Evolutionary conservation across 2,888 invertebrate genomes (phyloP).

Genomic region (Epistrophe eligans): DNA sequence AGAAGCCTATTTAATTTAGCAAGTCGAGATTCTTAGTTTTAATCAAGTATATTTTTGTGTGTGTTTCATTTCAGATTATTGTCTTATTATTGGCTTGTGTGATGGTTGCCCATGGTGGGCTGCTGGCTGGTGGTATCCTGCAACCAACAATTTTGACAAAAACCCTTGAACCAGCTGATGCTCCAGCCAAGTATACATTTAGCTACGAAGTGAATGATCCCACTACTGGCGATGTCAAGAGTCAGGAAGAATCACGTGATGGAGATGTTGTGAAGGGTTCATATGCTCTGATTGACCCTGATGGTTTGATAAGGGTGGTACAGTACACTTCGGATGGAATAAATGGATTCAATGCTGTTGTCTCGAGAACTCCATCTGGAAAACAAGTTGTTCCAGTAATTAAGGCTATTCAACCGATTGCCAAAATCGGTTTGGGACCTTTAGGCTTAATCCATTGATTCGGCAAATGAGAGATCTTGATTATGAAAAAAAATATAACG

Average conservation of each 20-base stretch:
- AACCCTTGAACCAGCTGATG: constrained; percentile 38
- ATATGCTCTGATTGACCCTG: constrained; percentile 77
- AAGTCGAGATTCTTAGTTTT: not conserved
- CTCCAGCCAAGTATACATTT: constrained; percentile 73
- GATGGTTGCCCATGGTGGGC: constrained; percentile 45
- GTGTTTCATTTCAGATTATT: not conserved
- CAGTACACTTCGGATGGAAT: constrained; percentile 77
- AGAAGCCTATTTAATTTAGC: not conserved
- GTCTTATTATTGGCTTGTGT: constrained; percentile 41
- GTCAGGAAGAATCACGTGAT: constrained; percentile 77
- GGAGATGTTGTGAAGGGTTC: constrained; percentile 77
- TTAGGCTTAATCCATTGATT: not conserved
- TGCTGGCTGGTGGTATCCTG: constrained; percentile 41
- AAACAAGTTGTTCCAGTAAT: constrained; percentile 58
- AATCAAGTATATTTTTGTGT: not conserved
- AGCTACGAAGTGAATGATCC: constrained; percentile 77
- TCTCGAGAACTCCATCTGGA: constrained; percentile 70
- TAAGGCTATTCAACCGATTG: constrained; percentile 47
- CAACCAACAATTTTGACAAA: constrained; percentile 57
- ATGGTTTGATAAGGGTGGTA: constrained; percentile 77
- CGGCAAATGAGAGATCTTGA: not conserved
- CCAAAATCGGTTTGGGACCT: not conserved
- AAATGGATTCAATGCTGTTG: constrained; percentile 78
- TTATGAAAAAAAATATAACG: not conserved
- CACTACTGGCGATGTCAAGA: constrained; percentile 77